Conservation (phyloP, 2,797 vertebrate genomes). For the Pseudochromis fuscus region DNA sequence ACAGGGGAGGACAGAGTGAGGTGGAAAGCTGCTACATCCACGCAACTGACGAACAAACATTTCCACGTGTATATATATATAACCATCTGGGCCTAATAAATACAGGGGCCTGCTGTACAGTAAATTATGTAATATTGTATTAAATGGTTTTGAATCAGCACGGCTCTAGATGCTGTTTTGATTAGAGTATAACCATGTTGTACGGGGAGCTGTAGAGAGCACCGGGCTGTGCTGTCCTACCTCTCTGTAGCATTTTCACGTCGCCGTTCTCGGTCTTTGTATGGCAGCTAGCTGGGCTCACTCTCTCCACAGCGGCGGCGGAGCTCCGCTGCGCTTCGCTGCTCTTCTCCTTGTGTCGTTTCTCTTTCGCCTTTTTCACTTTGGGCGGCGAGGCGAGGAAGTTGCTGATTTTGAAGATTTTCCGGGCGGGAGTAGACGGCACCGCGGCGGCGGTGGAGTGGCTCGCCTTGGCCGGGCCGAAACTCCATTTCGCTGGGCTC, state of each 20-base stretch:
- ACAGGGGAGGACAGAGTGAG: conserved; percentile 2
- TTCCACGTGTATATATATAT: conserved; percentile 77
- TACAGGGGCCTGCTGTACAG: conserved; percentile 63
- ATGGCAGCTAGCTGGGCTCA: conserved; percentile 83
- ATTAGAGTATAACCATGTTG: accelerated
- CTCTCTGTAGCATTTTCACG: conserved; percentile 85
- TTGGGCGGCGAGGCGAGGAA: conserved; percentile 85
- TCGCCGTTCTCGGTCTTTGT: conserved; percentile 93
- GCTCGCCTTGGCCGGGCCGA: conserved; percentile 86
- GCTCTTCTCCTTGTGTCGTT: conserved; percentile 87
- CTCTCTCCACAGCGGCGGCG: conserved; percentile 77
- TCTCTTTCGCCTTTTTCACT: conserved; percentile 89
- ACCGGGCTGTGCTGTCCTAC: conserved; percentile 73
- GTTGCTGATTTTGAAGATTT: conserved; percentile 88
- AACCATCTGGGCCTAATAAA: conserved; percentile 78
- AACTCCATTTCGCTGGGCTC: conserved; percentile 89
- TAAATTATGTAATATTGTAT: conserved; percentile 49
- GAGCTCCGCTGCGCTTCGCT: conserved; percentile 83
- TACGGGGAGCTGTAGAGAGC: not conserved
- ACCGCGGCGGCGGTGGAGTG: conserved; percentile 72
- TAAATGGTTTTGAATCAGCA: not conserved
- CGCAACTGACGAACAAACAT: conserved; percentile 66
- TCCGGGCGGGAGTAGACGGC: conserved; percentile 81
- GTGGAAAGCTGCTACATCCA: conserved; percentile 39
- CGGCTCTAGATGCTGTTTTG: accelerated